Conservation (phyloP, 1,140 invertebrate genomes). For the Mylabris phalerata region DNA sequence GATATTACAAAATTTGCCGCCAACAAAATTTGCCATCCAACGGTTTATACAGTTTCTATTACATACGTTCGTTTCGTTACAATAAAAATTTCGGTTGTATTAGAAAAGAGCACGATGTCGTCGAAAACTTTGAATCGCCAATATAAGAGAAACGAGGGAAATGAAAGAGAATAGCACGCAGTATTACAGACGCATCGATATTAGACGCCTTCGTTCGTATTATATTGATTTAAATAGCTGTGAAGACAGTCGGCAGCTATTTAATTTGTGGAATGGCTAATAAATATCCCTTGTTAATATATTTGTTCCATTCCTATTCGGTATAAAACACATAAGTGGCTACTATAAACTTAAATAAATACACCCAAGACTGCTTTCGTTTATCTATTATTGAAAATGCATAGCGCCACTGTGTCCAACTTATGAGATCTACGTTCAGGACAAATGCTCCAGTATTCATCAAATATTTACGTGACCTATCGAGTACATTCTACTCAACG, state of each 20-base stretch:
- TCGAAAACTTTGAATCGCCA: no score
- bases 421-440: slow-evolving; percentile 19
- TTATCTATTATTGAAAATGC: slow-evolving; percentile 25
- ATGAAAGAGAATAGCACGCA: no score
- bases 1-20: no score
- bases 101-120: not conserved
- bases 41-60: no score
- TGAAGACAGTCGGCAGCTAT: not conserved
- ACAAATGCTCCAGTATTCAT: slow-evolving; percentile 22
- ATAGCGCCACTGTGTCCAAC: slow-evolving; percentile 18
- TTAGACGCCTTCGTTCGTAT: not conserved
- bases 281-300: not conserved
- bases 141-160: no score
- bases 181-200: no score
- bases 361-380: slow-evolving; percentile 18
- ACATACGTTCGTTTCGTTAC: no score
- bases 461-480: slow-evolving; percentile 25
- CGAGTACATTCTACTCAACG: slow-evolving; percentile 8
- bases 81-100: no score
- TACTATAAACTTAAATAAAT: slow-evolving; percentile 11
- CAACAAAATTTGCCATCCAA: no score
- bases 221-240: not conserved
- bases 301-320: not conserved
- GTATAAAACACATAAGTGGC: not conserved
- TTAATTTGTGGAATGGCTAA: not conserved